A percentile compares a stretch with the other conserved stretches of the same genome.
Evolutionary conservation across 2,888 invertebrate genomes (phyloP).

Genomic region (Heliconius cydno): DNA sequence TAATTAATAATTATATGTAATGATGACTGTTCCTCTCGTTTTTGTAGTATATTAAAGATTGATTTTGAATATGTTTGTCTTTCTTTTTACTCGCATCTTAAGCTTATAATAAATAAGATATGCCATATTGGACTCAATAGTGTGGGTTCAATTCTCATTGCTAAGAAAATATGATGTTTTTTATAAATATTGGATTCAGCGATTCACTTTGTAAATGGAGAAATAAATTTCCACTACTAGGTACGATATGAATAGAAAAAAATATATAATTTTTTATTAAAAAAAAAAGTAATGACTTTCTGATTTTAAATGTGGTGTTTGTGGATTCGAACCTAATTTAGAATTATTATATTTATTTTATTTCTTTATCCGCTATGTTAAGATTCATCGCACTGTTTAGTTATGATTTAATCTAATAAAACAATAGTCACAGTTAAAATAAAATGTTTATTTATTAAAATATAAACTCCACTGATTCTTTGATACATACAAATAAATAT

Average conservation of each 20-base stretch:
- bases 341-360: no score
- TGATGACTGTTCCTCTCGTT: slow-evolving; percentile 44
- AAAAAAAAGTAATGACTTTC: no score
- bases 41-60: slow-evolving; percentile 44
- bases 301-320: no score
- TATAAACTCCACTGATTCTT: slow-evolving; percentile 44
- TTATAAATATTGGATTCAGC: background rate
- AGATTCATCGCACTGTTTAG: no score
- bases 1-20: slow-evolving; percentile 38
- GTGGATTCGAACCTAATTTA: no score
- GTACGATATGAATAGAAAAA: background rate
- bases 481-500: slow-evolving; percentile 34
- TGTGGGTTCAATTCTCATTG: background rate
- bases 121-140: background rate
- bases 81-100: background rate
- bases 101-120: slow-evolving; percentile 1
- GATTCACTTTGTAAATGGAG: background rate
- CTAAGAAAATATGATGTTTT: background rate
- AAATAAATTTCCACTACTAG: background rate
- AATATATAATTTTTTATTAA: no score
- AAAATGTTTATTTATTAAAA: slow-evolving; percentile 51
- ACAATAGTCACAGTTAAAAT: slow-evolving; percentile 49
- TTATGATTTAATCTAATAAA: slow-evolving; percentile 15
- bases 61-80: slow-evolving; percentile 26
- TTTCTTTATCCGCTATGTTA: no score